phyloP scores from a whole-genome alignment of 1,140 invertebrate genomes.

The Grapholita molesta region DNA sequence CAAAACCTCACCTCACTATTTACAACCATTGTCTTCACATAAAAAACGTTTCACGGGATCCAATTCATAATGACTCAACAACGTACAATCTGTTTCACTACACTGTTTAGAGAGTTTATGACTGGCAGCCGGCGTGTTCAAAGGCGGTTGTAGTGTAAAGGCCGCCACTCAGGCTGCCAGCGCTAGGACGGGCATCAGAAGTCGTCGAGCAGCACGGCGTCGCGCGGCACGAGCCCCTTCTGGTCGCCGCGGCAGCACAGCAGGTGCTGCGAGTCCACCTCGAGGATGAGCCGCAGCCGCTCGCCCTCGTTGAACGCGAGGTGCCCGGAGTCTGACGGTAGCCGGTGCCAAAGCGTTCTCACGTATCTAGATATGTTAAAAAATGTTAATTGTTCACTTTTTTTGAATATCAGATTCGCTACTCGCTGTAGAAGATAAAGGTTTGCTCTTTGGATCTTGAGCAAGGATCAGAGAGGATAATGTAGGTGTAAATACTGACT shows the following conservation, averaged over 20 bases:
- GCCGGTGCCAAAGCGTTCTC: conserved; percentile 84
- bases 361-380: conserved; percentile 81
- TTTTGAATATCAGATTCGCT: no score
- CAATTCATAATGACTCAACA: neutral
- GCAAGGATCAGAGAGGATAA: neutral
- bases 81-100: neutral
- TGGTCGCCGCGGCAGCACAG: conserved; percentile 87
- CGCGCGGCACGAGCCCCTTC: conserved; percentile 87
- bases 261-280: conserved; percentile 88
- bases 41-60: neutral
- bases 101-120: neutral
- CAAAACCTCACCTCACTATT: neutral
- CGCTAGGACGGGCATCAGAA: conserved; percentile 70
- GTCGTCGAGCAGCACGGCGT: conserved; percentile 81
- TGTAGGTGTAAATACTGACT: conserved; percentile 39
- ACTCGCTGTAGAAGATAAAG: no score
- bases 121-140: conserved; percentile 5
- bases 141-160: conserved; percentile 38
- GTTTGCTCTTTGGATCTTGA: neutral
- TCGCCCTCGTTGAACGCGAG: conserved; percentile 89
- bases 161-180: conserved; percentile 65
- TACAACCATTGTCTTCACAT: neutral
- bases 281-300: conserved; percentile 84
- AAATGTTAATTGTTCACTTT: neutral
- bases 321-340: conserved; percentile 87